These are phyloP conservation scores for Catocala fraxini DNA, from an alignment of 2,888 invertebrate genomes.

Conservation along the genomic window DNA sequence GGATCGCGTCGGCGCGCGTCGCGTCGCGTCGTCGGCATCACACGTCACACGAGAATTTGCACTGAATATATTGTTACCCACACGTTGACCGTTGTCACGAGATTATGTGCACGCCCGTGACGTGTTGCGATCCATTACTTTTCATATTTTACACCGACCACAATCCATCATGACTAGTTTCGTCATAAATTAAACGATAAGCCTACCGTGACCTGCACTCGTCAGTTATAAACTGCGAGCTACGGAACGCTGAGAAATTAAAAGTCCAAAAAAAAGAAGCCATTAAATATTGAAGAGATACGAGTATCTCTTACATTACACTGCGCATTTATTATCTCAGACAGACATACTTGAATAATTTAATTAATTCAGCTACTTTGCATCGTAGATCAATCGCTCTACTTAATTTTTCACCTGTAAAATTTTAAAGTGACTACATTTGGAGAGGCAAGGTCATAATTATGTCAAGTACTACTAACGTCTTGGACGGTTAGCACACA, in stretches of 20 bases:
- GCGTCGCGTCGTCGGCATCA: constrained; percentile 37
- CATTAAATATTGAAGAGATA: constrained; percentile 14
- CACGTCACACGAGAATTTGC: constrained; percentile 59
- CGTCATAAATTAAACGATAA: constrained; percentile 24
- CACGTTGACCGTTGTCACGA: constrained; percentile 64
- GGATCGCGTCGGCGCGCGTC: constrained; percentile 34
- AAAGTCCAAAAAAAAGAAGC: constrained; percentile 6
- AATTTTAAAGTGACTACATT: too few species aligned
- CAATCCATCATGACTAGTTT: constrained; percentile 39
- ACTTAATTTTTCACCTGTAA: not conserved
- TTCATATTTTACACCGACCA: constrained; percentile 50
- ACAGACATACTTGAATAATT: constrained; percentile 7
- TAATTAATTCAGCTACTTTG: constrained; percentile 2
- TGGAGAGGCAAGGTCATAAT: too few species aligned
- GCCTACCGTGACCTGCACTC: constrained; percentile 14
- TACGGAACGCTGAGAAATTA: constrained; percentile 12
- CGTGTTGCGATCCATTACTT: constrained; percentile 56
- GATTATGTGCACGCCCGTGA: constrained; percentile 61
- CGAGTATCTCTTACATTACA: constrained; percentile 1
- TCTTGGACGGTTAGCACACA: too few species aligned
- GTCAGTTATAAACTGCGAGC: constrained; percentile 10
- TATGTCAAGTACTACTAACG: too few species aligned
- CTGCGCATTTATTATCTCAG: not conserved
- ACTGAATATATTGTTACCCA: constrained; percentile 64
- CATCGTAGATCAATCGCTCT: not conserved